A percentile compares a stretch with the other conserved stretches of the same genome.
These are phyloP conservation scores for Trichonephila clavata DNA, from an alignment of 1,140 invertebrate genomes.

Conservation along the genomic window DNA sequence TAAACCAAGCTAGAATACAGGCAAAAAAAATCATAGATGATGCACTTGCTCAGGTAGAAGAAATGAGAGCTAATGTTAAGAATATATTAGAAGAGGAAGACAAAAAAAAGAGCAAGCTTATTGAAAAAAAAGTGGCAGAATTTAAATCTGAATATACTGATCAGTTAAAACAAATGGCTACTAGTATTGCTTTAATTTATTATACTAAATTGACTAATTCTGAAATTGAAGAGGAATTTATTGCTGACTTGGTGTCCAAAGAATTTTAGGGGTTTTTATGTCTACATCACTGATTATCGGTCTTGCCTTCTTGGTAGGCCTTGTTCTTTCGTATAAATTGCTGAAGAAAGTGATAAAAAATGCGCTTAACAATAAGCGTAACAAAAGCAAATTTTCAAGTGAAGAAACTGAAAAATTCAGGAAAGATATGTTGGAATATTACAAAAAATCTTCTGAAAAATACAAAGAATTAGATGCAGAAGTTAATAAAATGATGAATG, in stretches of 20 bases:
- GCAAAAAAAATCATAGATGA: background rate
- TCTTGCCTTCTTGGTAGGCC: too few relatives aligned
- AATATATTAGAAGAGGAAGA: too few relatives aligned
- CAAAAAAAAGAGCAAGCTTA: background rate
- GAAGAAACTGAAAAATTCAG: constrained; percentile 14
- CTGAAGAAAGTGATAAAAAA: constrained; percentile 6
- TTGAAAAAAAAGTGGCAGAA: background rate
- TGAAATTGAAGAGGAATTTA: constrained; percentile 8
- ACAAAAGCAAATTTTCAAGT: constrained; percentile 15
- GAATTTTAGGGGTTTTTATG: background rate
- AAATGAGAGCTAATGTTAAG: too few relatives aligned
- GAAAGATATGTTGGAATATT: constrained; percentile 4
- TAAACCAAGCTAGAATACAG: constrained; percentile 1
- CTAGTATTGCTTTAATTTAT: constrained; percentile 16
- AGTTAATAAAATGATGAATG: constrained; percentile 10
- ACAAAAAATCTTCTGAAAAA: constrained; percentile 16
- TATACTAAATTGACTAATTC: constrained; percentile 16
- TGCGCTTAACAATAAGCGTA: constrained; percentile 14
- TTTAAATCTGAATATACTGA: constrained; percentile 18
- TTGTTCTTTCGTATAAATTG: constrained; percentile 3
- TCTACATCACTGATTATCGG: too few relatives aligned
- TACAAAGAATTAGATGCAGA: constrained; percentile 15
- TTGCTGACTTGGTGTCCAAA: constrained; percentile 1
- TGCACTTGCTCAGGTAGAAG: too few relatives aligned
- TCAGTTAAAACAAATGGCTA: constrained; percentile 9